Percentiles rank a stretch among this genome's conserved stretches.
Conservation (phyloP, 2,113 vertebrate species). For the Zonotrichia leucophrys region DNA sequence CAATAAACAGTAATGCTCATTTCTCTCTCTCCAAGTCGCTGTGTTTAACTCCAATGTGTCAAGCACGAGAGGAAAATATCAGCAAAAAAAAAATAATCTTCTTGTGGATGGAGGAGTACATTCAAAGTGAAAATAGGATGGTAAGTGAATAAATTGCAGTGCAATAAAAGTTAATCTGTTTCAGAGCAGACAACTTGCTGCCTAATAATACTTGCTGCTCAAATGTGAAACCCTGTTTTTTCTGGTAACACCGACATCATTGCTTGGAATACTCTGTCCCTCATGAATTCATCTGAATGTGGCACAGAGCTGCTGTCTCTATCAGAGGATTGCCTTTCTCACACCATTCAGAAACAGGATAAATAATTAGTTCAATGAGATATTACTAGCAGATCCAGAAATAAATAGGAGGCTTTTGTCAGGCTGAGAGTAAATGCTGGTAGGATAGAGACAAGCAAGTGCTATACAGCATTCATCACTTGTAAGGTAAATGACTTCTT, state of each 20-base stretch:
- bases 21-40: constrained; percentile 16
- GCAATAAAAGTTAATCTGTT: not conserved
- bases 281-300: not conserved
- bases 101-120: not conserved
- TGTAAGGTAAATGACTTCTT: constrained; percentile 79
- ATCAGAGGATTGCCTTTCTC: constrained; percentile 46
- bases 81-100: not conserved
- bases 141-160: not conserved
- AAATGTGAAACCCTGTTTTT: not conserved
- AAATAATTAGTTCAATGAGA: constrained; percentile 64
- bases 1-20: not conserved
- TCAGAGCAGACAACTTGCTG: not conserved
- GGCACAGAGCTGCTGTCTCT: constrained; percentile 16
- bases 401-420: constrained; percentile 62
- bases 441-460: constrained; percentile 61
- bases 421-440: constrained; percentile 66
- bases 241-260: not conserved
- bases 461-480: constrained; percentile 77
- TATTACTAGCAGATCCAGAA: constrained; percentile 57
- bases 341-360: constrained; percentile 53
- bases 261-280: not conserved
- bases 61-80: not conserved
- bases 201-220: not conserved
- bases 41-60: not conserved
- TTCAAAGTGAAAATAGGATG: not conserved